phyloP scores from a whole-genome alignment of 2,113 vertebrate species.

The Eudorcas thomsonii region DNA sequence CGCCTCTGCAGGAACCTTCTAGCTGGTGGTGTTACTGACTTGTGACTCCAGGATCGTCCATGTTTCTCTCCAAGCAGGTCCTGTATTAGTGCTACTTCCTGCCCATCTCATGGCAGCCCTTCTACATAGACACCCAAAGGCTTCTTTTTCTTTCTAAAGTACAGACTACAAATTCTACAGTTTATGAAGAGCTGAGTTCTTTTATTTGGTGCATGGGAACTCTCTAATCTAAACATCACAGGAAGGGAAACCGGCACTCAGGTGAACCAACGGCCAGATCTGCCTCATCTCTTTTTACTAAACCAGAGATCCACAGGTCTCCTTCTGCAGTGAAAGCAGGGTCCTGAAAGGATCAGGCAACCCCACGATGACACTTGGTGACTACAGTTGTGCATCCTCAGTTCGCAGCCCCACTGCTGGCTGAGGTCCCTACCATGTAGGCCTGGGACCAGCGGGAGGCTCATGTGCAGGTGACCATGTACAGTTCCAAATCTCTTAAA shows the following conservation, averaged over 20 bases:
- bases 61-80: not conserved
- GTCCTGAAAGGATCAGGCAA: not conserved
- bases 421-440: not conserved
- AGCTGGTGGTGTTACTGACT: not conserved
- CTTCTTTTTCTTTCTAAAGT: not conserved
- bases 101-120: not conserved
- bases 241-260: not conserved
- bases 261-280: not conserved
- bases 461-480: not conserved
- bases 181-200: not conserved
- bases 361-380: not conserved
- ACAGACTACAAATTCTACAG: not conserved
- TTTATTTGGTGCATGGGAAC: not conserved
- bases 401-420: too few species aligned
- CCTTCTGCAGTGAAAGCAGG: not conserved
- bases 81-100: not conserved
- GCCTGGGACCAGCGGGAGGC: not conserved
- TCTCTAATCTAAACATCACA: not conserved
- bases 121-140: not conserved
- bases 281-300: not conserved
- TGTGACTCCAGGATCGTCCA: too few species aligned
- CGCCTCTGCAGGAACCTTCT: not conserved
- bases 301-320: not conserved
- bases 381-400: fast-evolving
- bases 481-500: not conserved